A percentile compares a stretch with the other conserved stretches of the same genome.
Conservation (phyloP, 2,113 vertebrate species). For the Xiphophorus hellerii region DNA sequence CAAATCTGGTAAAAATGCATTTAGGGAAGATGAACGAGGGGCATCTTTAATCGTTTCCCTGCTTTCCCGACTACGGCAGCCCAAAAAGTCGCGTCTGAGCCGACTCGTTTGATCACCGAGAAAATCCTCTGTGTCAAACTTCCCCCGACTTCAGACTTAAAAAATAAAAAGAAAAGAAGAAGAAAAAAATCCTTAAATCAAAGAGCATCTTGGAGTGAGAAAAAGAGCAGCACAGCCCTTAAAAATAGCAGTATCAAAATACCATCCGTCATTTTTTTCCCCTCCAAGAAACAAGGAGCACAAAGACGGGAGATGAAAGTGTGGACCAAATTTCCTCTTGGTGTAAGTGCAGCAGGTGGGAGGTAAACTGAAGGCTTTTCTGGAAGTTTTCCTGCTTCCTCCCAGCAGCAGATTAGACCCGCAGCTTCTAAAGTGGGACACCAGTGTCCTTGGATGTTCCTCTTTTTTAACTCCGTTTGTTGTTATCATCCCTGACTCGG, state of each 20-base stretch:
- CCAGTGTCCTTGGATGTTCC: conserved; percentile 64
- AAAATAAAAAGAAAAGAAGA: conserved; percentile 49
- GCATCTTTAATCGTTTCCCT: conserved; percentile 15
- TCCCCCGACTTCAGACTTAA: conserved; percentile 48
- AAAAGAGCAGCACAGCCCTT: conserved; percentile 39
- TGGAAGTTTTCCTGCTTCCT: conserved; percentile 26
- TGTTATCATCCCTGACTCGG: conserved; percentile 52
- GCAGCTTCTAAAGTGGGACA: conserved; percentile 36
- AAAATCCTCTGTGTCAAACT: conserved; percentile 64
- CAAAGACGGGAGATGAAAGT: conserved; percentile 29
- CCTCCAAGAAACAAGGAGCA: conserved; percentile 54
- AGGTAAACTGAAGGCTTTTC: conserved; percentile 39
- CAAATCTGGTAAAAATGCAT: conserved; percentile 21
- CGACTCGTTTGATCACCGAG: conserved; percentile 57
- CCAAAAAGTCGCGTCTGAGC: conserved; percentile 49
- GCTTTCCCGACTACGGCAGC: conserved; percentile 38
- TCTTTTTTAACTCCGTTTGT: conserved; percentile 33
- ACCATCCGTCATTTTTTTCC: conserved; percentile 54
- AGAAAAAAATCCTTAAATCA: conserved; percentile 56
- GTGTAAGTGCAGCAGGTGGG: conserved; percentile 48
- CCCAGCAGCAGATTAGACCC: conserved; percentile 29
- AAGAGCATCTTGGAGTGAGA: conserved; percentile 58
- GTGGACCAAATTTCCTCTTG: conserved; percentile 49
- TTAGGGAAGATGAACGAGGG: background rate
- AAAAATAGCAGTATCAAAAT: conserved; percentile 68